These are phyloP conservation scores for Cydia splendana DNA, from an alignment of 1,140 invertebrate genomes.

Conservation along the genomic window DNA sequence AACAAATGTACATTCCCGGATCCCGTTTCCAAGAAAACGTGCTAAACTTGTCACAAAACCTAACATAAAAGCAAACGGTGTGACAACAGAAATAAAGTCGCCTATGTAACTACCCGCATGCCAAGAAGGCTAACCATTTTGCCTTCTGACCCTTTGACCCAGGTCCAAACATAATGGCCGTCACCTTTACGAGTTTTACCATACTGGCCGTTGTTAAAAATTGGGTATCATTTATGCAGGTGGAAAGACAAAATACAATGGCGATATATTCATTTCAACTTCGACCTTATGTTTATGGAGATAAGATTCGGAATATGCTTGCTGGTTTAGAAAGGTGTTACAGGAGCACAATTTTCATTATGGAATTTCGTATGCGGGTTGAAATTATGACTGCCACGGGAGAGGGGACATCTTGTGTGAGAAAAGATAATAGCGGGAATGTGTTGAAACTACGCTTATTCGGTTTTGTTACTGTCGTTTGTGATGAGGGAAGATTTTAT, in stretches of 20 bases:
- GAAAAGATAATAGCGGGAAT: constrained; percentile 18
- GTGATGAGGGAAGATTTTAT: not conserved
- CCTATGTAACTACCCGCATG: not conserved
- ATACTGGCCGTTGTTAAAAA: constrained; percentile 28
- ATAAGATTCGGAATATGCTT: not conserved
- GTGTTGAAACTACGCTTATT: constrained; percentile 8
- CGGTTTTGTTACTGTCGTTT: not conserved
- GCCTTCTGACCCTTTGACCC: constrained; percentile 6
- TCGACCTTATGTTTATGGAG: not conserved
- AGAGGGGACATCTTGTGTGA: constrained; percentile 1
- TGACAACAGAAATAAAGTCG: constrained; percentile 11
- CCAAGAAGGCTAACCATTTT: constrained; percentile 20
- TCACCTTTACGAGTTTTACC: not conserved
- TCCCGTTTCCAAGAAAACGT: not conserved
- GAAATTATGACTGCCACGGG: constrained; percentile 3
- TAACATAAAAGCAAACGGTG: not conserved
- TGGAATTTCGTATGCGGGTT: constrained; percentile 28
- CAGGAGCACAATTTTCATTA: constrained; percentile 24
- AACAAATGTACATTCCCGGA: not conserved
- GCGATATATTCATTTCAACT: not conserved
- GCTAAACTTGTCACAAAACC: not conserved
- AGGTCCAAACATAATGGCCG: constrained; percentile 22
- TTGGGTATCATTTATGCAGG: constrained; percentile 32
- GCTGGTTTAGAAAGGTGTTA: constrained; percentile 18
- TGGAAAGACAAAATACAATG: constrained; percentile 4